Conservation (phyloP, 2,888 invertebrate genomes). For the Copidosoma aretas region DNA sequence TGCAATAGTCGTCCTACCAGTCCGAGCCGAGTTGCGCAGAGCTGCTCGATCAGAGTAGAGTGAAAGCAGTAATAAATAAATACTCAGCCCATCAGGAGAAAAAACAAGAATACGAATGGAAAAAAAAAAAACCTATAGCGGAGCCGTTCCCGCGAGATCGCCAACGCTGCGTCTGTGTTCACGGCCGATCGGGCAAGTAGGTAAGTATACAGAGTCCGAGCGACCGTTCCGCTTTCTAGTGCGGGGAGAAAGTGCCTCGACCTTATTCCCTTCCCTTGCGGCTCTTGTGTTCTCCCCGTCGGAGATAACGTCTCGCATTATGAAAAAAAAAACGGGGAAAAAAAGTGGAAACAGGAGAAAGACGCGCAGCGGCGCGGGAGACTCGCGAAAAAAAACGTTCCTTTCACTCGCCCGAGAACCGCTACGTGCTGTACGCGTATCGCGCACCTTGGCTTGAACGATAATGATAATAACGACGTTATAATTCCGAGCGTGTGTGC, state of each 20-base stretch:
- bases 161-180: background rate
- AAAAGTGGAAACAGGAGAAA: too few relatives aligned
- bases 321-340: constrained; percentile 1
- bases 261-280: constrained; percentile 1
- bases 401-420: background rate
- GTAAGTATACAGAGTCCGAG: constrained; percentile 16
- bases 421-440: background rate
- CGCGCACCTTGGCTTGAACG: background rate
- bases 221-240: constrained; percentile 42
- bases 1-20: too few relatives aligned
- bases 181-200: constrained; percentile 9
- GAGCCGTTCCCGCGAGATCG: background rate
- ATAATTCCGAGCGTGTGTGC: too few relatives aligned
- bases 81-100: background rate
- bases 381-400: constrained; percentile 16
- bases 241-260: constrained; percentile 32
- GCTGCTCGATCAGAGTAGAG: background rate
- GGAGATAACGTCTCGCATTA: background rate
- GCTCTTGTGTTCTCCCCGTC: constrained; percentile 3
- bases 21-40: too few relatives aligned
- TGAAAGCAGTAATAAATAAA: background rate
- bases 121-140: background rate
- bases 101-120: background rate
- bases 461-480: background rate
- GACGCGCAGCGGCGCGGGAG: too few relatives aligned